Conservation (phyloP, 35 echinoderm and acorn worm genomes). For the Heliocidaris tuberculata region DNA sequence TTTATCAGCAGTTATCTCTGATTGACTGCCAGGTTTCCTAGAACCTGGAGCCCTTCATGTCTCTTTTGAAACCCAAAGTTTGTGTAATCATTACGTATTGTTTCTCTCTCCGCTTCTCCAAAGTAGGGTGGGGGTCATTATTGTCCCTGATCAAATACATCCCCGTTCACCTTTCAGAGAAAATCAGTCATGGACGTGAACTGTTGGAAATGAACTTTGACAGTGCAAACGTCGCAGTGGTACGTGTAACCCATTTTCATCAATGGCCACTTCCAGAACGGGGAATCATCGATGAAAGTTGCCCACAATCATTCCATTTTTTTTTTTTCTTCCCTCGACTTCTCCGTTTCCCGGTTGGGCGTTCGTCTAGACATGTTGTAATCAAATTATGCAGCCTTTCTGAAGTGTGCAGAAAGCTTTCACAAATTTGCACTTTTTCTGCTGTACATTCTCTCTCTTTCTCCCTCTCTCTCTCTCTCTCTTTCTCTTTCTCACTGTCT, state of each 20-base stretch:
- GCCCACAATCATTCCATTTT: neutral
- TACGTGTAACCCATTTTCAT: conserved; percentile 11
- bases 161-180: neutral
- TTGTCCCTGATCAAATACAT: neutral
- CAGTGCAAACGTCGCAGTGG: neutral
- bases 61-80: neutral
- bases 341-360: neutral
- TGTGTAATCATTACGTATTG: neutral
- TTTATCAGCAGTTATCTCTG: neutral
- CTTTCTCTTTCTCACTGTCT: neutral
- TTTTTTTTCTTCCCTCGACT: neutral
- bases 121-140: neutral
- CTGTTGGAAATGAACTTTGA: neutral
- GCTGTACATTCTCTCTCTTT: neutral
- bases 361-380: neutral
- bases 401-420: conserved; percentile 41
- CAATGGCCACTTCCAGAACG: neutral
- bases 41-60: neutral
- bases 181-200: neutral
- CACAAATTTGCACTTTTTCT: conserved; percentile 33
- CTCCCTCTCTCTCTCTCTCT: neutral
- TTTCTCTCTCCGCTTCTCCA: neutral
- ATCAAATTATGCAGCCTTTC: conserved; percentile 24
- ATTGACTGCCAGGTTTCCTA: neutral
- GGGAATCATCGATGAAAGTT: neutral